These are phyloP conservation scores for Augochlora pura DNA, from an alignment of 1,140 invertebrate genomes.

Conservation along the genomic window DNA sequence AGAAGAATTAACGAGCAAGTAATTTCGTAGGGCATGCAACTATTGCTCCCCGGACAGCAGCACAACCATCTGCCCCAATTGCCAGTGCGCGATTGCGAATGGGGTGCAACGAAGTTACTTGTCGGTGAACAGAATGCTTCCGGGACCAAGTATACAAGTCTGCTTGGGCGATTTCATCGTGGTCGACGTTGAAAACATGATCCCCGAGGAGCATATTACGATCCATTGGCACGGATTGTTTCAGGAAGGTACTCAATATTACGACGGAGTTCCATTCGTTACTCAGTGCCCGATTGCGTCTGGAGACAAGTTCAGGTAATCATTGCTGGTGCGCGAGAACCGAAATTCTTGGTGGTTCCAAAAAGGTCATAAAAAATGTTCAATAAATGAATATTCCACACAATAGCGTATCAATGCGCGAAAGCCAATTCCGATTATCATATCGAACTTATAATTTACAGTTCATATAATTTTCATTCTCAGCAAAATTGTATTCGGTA, in stretches of 20 bases:
- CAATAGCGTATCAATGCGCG: no score
- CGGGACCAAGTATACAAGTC: conserved; percentile 82
- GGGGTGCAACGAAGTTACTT: conserved; percentile 80
- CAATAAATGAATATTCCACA: no score
- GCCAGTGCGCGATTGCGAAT: conserved; percentile 83
- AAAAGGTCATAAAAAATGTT: no score
- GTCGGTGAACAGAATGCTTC: conserved; percentile 82
- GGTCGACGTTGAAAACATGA: conserved; percentile 90
- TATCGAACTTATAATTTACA: no score
- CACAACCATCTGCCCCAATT: conserved; percentile 74
- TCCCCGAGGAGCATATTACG: conserved; percentile 89
- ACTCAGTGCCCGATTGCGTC: conserved; percentile 94
- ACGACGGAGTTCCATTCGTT: conserved; percentile 94
- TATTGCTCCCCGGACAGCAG: background rate
- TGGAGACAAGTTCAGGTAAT: conserved; percentile 88
- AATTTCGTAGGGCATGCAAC: background rate
- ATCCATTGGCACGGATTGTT: conserved; percentile 94
- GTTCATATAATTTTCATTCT: no score
- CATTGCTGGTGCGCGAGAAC: background rate
- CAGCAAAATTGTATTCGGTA: no score
- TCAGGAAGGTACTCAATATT: conserved; percentile 90
- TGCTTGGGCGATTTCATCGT: conserved; percentile 93
- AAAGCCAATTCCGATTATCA: no score
- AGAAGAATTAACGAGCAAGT: background rate
- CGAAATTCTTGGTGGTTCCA: no score